phyloP scores from a whole-genome alignment of 2,888 invertebrate genomes.

The Sycophila texana region DNA sequence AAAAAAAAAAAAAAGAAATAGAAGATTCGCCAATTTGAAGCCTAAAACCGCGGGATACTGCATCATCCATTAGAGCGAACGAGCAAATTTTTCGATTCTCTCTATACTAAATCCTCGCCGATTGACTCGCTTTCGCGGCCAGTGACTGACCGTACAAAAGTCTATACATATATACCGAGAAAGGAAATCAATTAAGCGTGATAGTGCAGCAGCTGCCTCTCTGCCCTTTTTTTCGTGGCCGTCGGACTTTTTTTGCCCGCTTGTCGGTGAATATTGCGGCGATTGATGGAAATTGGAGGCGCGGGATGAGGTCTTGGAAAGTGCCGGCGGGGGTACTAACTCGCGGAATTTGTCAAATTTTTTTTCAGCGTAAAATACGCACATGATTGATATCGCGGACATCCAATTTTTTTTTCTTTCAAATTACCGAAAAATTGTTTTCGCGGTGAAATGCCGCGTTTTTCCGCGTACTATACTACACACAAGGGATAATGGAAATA shows the following conservation, averaged over 20 bases:
- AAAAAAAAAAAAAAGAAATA: too few species aligned
- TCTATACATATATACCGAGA: background rate
- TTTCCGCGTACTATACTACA: background rate
- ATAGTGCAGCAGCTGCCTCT: constrained; percentile 8
- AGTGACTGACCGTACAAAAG: background rate
- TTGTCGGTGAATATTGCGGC: constrained; percentile 38
- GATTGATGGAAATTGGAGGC: constrained; percentile 51
- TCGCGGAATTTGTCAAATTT: constrained; percentile 44
- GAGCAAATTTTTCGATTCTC: constrained; percentile 28
- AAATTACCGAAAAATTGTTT: constrained; percentile 43
- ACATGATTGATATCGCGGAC: constrained; percentile 30
- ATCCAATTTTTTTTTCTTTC: constrained; percentile 15
- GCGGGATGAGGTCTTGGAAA: constrained; percentile 32
- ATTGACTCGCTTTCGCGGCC: constrained; percentile 45
- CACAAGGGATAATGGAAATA: background rate
- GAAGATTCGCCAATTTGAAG: too few species aligned
- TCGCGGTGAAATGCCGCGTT: background rate
- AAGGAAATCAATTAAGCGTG: constrained; percentile 55
- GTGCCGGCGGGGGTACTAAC: constrained; percentile 4
- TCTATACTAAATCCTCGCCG: constrained; percentile 44
- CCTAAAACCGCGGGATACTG: too few species aligned
- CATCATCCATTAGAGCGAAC: constrained; percentile 36
- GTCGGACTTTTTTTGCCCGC: constrained; percentile 23
- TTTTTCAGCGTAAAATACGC: background rate
- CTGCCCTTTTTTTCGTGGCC: constrained; percentile 20